Conservation (phyloP, 1,140 invertebrate species). For the Sinella curviseta region DNA sequence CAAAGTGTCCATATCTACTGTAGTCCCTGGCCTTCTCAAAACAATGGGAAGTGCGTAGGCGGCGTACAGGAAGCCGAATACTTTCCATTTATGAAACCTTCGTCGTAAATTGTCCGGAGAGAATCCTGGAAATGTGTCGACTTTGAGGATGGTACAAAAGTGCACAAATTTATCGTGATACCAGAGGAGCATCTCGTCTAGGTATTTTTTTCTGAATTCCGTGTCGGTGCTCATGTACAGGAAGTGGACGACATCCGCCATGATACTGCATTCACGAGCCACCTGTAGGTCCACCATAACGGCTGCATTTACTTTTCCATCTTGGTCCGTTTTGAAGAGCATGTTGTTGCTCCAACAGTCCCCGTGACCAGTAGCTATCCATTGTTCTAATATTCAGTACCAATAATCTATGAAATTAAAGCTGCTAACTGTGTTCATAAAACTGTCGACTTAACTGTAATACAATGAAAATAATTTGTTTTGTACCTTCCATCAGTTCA, state of each 20-base stretch:
- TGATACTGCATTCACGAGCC: constrained; percentile 29
- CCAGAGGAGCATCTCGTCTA: constrained; percentile 20
- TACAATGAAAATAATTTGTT: too few relatives aligned
- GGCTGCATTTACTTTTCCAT: constrained; percentile 18
- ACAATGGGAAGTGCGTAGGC: constrained; percentile 30
- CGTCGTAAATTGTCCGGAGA: constrained; percentile 13
- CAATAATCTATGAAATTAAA: neutral
- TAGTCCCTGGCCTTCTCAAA: constrained; percentile 20
- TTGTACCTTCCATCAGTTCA: neutral
- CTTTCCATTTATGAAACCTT: constrained; percentile 25
- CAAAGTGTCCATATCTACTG: constrained; percentile 24
- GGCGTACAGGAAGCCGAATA: constrained; percentile 32
- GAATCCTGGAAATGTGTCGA: constrained; percentile 17
- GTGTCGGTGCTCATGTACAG: constrained; percentile 37
- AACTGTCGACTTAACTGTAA: neutral
- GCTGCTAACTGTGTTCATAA: neutral
- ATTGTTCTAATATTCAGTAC: constrained; percentile 11
- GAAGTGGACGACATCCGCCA: constrained; percentile 36
- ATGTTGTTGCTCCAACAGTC: too few relatives aligned
- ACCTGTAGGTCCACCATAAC: constrained; percentile 42
- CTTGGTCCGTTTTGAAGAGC: too few relatives aligned
- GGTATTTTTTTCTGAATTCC: constrained; percentile 1
- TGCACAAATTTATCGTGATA: constrained; percentile 34
- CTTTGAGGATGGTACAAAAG: constrained; percentile 14
- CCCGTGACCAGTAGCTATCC: neutral